phyloP scores from a whole-genome alignment of 2,888 invertebrate genomes.

The Cephus spinipes region DNA sequence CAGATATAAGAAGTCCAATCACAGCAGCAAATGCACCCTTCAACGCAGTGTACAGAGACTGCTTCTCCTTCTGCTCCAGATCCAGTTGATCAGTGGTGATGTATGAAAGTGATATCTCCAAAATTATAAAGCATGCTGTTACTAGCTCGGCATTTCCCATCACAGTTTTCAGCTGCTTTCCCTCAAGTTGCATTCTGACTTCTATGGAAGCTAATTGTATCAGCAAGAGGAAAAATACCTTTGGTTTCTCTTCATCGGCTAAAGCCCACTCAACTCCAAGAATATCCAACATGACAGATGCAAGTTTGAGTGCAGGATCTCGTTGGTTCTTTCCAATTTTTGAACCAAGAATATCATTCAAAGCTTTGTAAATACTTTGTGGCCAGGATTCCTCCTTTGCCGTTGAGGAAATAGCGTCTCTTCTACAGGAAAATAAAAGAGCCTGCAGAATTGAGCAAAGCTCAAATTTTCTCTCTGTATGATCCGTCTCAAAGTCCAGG shows the following conservation, averaged over 20 bases:
- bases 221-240: constrained; percentile 84
- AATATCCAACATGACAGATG: constrained; percentile 83
- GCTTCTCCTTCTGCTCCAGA: constrained; percentile 90
- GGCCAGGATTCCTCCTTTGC: constrained; percentile 85
- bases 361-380: constrained; percentile 82
- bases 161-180: constrained; percentile 84
- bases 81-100: constrained; percentile 86
- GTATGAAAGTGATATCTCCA: constrained; percentile 83
- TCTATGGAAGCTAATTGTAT: constrained; percentile 92
- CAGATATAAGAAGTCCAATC: constrained; percentile 78
- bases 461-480: constrained; percentile 90
- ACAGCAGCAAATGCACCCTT: constrained; percentile 91
- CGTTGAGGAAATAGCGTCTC: constrained; percentile 74
- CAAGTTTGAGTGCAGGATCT: constrained; percentile 87
- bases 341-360: constrained; percentile 86
- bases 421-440: constrained; percentile 79
- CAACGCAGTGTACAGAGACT: constrained; percentile 88
- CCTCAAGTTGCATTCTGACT: constrained; percentile 93
- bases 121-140: constrained; percentile 84
- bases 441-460: constrained; percentile 83
- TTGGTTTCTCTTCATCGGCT: constrained; percentile 82
- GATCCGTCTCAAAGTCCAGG: constrained; percentile 89
- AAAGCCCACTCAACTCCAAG: constrained; percentile 89
- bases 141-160: constrained; percentile 81
- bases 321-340: constrained; percentile 90